Base-by-base conservation (phyloP, 2,888 invertebrate species). In the Chrysolina oricalcia region DNA sequence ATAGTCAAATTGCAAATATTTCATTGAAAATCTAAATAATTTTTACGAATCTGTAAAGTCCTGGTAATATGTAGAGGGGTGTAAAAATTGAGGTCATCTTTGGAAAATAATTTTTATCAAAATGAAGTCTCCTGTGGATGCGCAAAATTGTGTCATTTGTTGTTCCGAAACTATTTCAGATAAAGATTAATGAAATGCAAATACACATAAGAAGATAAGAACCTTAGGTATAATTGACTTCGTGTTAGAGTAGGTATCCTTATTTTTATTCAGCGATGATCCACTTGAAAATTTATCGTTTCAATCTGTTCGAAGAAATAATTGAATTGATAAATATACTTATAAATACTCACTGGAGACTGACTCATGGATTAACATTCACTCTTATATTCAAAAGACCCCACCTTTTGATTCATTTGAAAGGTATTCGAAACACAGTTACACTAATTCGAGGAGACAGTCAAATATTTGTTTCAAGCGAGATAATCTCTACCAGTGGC, bases 401-500 rank as follows among this genome's bases (percentile, higher is more conserved):
- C 59, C 59, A 59, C 35, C 27, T 59, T 59, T 48, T 17, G n/a
- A 15, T 35, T 35, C n/a, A 59, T 59, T 35, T 27, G 19, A 11
- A 56, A 56, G 15, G 13, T n/a, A 59, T n/a, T 27, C 59, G 11
- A 27, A 35, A 15, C 59, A 17, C 59, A 35, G 59, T 59, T 59
- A n/a, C 27, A 59, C 59, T 8, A 59, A 59, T 59, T 35, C 35
- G 10, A 27, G n/a, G 6, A 27, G 59, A 59, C n/a, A 59, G 27
- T 27, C 59, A 59, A 59, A 59, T 59, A 59, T 59, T 59, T 35
- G 35, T 15, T 59, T 35, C 6, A 6, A 27, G 35, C 59, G 59
- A 23, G 59, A 59, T 59, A 59, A 59, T 59, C 59, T 27, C 27
- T 9, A 59, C 59, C 59, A 59, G 59, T 59, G 27, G 59, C 59